Percentiles rank a stretch among this genome's conserved stretches.
Conservation (phyloP, 2,797 vertebrate species). For the Coilia nasus region DNA sequence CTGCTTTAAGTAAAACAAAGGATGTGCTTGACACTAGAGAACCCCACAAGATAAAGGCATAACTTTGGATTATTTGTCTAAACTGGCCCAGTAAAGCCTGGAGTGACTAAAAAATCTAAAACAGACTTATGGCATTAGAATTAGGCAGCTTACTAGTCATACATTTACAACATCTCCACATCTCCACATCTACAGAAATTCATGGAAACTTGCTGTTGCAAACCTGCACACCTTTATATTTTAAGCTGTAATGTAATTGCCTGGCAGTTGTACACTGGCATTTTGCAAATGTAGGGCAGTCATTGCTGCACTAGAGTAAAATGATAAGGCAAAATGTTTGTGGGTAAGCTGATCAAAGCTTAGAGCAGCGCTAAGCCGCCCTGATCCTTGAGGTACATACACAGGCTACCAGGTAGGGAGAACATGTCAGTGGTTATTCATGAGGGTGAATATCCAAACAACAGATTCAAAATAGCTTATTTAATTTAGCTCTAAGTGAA, state of each 20-base stretch:
- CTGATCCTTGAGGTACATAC: neutral
- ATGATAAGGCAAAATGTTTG: neutral
- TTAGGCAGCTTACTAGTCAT: too few species aligned
- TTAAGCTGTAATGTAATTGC: neutral
- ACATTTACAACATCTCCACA: too few species aligned
- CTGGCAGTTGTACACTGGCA: neutral
- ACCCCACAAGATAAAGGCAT: neutral
- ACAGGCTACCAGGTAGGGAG: neutral
- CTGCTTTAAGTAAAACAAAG: neutral
- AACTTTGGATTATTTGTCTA: too few species aligned
- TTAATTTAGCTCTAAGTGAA: too few species aligned
- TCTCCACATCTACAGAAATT: too few species aligned
- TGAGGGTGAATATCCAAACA: too few species aligned
- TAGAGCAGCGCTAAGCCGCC: neutral
- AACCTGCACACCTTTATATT: neutral
- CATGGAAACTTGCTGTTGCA: too few species aligned
- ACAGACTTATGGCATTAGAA: too few species aligned
- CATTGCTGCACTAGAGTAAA: neutral
- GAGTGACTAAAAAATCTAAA: too few species aligned
- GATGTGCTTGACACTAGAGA: neutral
- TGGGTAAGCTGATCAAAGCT: constrained; percentile 17
- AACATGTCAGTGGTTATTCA: neutral
- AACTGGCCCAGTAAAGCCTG: too few species aligned
- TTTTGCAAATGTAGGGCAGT: neutral
- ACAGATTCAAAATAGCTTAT: too few species aligned